These are phyloP conservation scores for Leuctra nigra DNA, from an alignment of 2,888 invertebrate species.

Conservation along the genomic window DNA sequence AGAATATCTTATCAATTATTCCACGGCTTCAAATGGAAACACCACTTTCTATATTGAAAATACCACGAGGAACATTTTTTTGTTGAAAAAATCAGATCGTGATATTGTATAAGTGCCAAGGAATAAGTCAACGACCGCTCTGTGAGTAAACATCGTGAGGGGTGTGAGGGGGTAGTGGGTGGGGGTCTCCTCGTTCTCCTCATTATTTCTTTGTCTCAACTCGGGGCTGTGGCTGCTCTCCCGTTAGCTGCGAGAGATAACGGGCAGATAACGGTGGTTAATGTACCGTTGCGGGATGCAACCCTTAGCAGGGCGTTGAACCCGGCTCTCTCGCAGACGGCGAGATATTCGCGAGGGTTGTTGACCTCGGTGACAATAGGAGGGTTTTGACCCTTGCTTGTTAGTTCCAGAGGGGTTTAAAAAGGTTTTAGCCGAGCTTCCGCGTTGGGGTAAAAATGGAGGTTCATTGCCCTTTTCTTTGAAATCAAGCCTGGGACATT, in stretches of 20 bases:
- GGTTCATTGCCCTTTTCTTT: conserved; percentile 14
- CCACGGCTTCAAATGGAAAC: conserved; percentile 4
- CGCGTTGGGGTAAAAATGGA: conserved; percentile 11
- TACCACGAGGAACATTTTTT: conserved; percentile 15
- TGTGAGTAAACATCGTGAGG: background rate
- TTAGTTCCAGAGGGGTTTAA: background rate
- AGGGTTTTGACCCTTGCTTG: conserved; percentile 4
- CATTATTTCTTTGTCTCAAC: too few species aligned
- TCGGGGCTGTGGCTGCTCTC: too few species aligned
- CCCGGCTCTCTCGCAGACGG: too few species aligned
- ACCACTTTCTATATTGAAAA: conserved; percentile 19
- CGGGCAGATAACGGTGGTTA: too few species aligned
- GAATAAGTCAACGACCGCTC: conserved; percentile 13
- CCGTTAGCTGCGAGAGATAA: too few species aligned
- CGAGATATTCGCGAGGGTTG: too few species aligned
- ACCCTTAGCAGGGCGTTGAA: too few species aligned
- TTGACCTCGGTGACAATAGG: conserved; percentile 5
- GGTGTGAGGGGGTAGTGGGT: background rate
- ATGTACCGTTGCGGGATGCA: too few species aligned
- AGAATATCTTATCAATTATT: conserved; percentile 17
- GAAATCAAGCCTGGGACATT: too few species aligned
- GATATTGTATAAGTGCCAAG: conserved; percentile 18
- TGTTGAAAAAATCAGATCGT: conserved; percentile 11
- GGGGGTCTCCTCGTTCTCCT: too few species aligned
- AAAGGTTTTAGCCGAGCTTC: conserved; percentile 16